These are phyloP conservation scores for Ivindomyrus marchei DNA, from an alignment of 2,113 vertebrate species.

Conservation along the genomic window DNA sequence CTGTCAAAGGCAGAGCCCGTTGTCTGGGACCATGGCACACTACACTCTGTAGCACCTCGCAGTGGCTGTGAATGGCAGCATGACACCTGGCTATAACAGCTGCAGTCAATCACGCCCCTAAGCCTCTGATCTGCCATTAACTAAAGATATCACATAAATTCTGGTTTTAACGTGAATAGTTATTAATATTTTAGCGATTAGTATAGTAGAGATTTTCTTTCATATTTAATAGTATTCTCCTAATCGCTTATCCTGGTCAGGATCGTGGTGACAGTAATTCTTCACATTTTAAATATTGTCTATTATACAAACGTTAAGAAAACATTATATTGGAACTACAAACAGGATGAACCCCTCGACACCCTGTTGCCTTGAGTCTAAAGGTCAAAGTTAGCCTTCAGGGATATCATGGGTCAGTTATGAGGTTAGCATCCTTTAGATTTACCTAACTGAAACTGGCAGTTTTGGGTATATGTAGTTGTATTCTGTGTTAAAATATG, in stretches of 20 bases:
- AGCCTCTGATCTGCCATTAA: not conserved
- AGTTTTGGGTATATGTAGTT: not conserved
- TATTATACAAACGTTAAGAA: not conserved
- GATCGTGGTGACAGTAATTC: not conserved
- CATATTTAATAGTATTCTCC: not conserved
- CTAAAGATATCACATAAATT: not conserved
- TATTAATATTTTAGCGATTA: not conserved
- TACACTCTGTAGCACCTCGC: not conserved
- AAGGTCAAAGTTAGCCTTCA: not conserved
- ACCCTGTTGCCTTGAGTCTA: not conserved
- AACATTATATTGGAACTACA: not conserved
- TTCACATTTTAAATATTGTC: not conserved
- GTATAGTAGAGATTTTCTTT: not conserved
- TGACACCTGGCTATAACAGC: not conserved
- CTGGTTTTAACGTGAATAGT: not conserved
- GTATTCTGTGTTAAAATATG: not conserved
- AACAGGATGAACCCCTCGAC: not conserved
- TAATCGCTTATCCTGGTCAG: not conserved
- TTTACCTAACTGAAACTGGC: not conserved
- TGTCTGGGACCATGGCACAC: not conserved
- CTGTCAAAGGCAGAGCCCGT: too few species aligned
- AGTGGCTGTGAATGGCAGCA: not conserved
- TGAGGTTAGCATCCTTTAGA: not conserved
- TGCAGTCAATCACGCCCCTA: not conserved
- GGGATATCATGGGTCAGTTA: not conserved